Evolutionary conservation across 2,797 vertebrate species (phyloP), one percentile per base, ranked within the genome.

Genomic region (Microchirus variegatus): DNA sequence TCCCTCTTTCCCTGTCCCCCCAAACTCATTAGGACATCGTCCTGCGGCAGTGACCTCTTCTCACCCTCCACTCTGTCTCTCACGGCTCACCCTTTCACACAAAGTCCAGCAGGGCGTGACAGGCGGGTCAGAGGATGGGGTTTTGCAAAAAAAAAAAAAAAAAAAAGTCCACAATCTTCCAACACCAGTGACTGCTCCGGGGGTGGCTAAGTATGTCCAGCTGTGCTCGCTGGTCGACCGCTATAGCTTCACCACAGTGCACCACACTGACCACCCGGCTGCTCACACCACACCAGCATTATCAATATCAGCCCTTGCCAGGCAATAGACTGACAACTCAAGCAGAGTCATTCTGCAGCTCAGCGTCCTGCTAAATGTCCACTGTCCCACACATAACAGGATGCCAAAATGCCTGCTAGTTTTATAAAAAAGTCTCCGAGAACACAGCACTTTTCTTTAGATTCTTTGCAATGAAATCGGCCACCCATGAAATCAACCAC

Each of bases 241-340:
- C 61, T 76, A 31, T 31, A 71, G 77, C 53, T 71, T 77, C 31
- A 35, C 76, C 59, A 54, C 53, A 70, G 58, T 74, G n/a, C n/a
- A n/a, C 66, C 73, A 49, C n/a, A 46, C 62, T 45, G 81, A 26
- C 70, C 78, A 62, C 73, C 71, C 67, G 63, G 38, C 64, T 12
- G 58, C 69, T 69, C 70, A 66, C 59, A 36, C 57, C 49, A 42
- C 63, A 48, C 48, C 48, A 37, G 56, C 65, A 76, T 70, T 67
- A 74, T 82, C 67, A 47, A 52, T 44, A 55, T 51, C 51, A 48
- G 59, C 54, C 18, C 51, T 63, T 43, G 78, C 73, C 77, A 73
- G 80, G 69, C 80, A 82, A 46, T 44, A 64, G 75, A 78, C 71
- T 87, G 86, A 88, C 87, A 87, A 66, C 76, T 69, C 84, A 73